Evolutionary conservation across 2,888 invertebrate genomes (phyloP).

Genomic region (Elegia similella): DNA sequence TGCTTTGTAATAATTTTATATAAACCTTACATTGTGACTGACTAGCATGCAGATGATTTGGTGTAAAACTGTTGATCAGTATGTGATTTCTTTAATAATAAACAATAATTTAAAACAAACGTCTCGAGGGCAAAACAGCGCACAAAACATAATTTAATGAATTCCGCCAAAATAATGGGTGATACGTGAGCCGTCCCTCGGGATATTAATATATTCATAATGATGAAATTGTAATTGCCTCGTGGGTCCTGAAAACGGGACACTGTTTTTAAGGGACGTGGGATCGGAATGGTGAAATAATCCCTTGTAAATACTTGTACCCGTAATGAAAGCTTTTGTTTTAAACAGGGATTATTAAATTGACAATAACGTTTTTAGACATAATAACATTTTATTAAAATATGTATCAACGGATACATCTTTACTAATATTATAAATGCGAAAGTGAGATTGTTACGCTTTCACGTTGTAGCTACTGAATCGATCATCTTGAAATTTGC

Average conservation of each 20-base stretch:
- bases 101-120: background rate
- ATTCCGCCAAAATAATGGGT: constrained; percentile 4
- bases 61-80: too few relatives aligned
- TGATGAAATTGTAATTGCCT: background rate
- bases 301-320: background rate
- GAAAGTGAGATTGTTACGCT: too few relatives aligned
- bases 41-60: too few relatives aligned
- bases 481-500: too few relatives aligned
- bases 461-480: too few relatives aligned
- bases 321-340: background rate
- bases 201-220: constrained; percentile 12
- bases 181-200: constrained; percentile 7
- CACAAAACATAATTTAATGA: constrained; percentile 4
- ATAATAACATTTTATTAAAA: too few relatives aligned
- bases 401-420: too few relatives aligned
- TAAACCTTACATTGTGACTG: too few relatives aligned
- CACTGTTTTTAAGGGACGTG: background rate
- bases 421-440: too few relatives aligned
- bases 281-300: background rate
- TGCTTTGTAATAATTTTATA: too few relatives aligned
- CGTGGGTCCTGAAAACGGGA: background rate
- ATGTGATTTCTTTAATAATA: too few relatives aligned
- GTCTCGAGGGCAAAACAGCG: background rate
- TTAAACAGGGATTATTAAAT: background rate
- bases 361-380: too few relatives aligned